Conservation (phyloP, 2,888 invertebrate genomes). For the Papilio gigon region DNA sequence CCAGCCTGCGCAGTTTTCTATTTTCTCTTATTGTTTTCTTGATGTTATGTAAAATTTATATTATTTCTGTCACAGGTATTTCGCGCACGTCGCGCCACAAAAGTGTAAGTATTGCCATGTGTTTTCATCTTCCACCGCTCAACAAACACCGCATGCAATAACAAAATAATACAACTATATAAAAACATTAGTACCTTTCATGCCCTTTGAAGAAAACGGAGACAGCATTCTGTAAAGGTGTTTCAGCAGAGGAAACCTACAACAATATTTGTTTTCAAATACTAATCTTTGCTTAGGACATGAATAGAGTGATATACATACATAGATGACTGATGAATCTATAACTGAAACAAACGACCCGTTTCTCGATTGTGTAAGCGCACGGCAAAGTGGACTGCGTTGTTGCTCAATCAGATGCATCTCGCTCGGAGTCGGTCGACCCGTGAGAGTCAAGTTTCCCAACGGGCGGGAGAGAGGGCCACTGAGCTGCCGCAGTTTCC, state of each 20-base stretch:
- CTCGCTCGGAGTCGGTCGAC: constrained; percentile 71
- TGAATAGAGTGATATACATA: not conserved
- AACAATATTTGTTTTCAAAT: not conserved
- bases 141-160: too few species aligned
- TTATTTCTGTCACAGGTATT: constrained; percentile 60
- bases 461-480: constrained; percentile 62
- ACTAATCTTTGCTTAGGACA: not conserved
- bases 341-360: constrained; percentile 48
- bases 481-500: constrained; percentile 70
- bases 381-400: constrained; percentile 59
- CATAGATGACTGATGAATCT: constrained; percentile 3
- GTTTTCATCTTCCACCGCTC: not conserved
- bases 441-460: constrained; percentile 68
- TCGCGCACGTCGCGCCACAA: constrained; percentile 54
- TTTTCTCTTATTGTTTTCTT: not conserved
- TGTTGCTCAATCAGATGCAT: constrained; percentile 78
- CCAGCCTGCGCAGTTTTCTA: not conserved
- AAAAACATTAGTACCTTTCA: not conserved
- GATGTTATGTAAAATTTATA: too few species aligned
- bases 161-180: not conserved
- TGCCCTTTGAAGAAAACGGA: too few species aligned
- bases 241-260: not conserved
- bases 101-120: constrained; percentile 65
- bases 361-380: constrained; percentile 66
- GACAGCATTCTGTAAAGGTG: too few species aligned